Conservation (phyloP, 2,888 invertebrate species). For the Mamestra brassicae region DNA sequence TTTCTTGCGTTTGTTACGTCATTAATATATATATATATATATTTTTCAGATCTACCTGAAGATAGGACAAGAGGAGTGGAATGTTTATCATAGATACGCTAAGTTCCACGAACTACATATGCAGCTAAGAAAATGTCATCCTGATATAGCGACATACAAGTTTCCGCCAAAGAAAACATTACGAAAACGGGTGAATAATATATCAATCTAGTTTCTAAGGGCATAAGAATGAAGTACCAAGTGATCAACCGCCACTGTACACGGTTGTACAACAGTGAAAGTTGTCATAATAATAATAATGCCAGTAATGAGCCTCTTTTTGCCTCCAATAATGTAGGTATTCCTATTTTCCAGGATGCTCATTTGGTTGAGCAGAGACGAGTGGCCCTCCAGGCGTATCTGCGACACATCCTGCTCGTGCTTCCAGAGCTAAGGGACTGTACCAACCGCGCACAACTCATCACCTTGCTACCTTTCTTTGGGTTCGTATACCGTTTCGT, state of each 20-base stretch:
- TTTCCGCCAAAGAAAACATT: slow-evolving; percentile 99
- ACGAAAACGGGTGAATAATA: slow-evolving; percentile 94
- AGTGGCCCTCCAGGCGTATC: slow-evolving; percentile 95
- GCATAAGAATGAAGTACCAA: too few species aligned
- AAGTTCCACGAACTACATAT: slow-evolving; percentile 97
- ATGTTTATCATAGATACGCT: slow-evolving; percentile 98
- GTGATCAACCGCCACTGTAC: not conserved
- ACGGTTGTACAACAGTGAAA: too few species aligned
- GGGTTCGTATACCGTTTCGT: slow-evolving; percentile 88
- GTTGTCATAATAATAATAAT: too few species aligned
- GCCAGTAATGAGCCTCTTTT: too few species aligned
- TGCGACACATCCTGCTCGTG: slow-evolving; percentile 95
- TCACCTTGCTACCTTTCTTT: slow-evolving; percentile 96
- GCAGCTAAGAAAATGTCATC: slow-evolving; percentile 95
- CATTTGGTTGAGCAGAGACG: slow-evolving; percentile 97
- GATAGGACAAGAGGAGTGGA: slow-evolving; percentile 97
- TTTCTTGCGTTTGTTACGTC: not conserved
- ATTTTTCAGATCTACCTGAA: slow-evolving; percentile 93
- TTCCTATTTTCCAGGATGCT: slow-evolving; percentile 91
- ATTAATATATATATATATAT: not conserved
- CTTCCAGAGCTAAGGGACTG: slow-evolving; percentile 95
- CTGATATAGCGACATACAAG: slow-evolving; percentile 94
- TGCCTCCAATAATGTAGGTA: not conserved
- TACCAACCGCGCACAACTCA: slow-evolving; percentile 94
- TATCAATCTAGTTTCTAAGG: too few species aligned